Evolutionary conservation across 2,113 vertebrate species (phyloP).

Genomic region (Melanocharis versteri): DNA sequence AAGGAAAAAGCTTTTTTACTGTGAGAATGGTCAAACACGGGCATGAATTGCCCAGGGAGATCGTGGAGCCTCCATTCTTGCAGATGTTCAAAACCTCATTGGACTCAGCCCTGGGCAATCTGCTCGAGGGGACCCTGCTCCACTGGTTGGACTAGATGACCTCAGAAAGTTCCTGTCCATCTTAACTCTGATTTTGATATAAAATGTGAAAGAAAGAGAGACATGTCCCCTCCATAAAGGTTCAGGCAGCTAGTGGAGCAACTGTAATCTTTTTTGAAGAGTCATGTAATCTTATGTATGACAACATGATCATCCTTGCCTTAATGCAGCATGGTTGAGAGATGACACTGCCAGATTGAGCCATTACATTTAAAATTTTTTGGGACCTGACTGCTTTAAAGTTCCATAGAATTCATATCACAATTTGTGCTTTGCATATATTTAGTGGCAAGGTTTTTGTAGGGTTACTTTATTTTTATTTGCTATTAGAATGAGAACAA

Average conservation of each 20-base stretch:
- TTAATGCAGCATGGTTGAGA: neutral
- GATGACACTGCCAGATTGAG: neutral
- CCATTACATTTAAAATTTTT: neutral
- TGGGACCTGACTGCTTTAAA: neutral
- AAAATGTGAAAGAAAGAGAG: neutral
- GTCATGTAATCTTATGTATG: neutral
- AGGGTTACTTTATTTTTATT: neutral
- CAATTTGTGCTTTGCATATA: neutral
- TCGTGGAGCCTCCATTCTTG: neutral
- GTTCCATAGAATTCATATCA: neutral
- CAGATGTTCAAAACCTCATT: neutral
- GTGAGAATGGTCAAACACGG: neutral
- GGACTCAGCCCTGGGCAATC: neutral
- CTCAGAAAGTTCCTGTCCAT: neutral
- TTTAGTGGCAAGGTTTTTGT: neutral
- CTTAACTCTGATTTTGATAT: neutral
- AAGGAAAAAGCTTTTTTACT: neutral
- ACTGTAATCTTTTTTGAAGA: neutral
- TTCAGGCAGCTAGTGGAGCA: neutral
- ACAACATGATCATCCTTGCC: neutral
- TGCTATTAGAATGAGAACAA: neutral
- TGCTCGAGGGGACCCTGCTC: fast-evolving
- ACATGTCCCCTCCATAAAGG: neutral
- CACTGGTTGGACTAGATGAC: neutral
- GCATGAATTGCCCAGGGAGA: neutral